Percentiles rank a stretch among this genome's conserved stretches.
These are phyloP conservation scores for Spinibarbus caldwelli DNA, from an alignment of 2,797 vertebrate species.

Conservation along the genomic window DNA sequence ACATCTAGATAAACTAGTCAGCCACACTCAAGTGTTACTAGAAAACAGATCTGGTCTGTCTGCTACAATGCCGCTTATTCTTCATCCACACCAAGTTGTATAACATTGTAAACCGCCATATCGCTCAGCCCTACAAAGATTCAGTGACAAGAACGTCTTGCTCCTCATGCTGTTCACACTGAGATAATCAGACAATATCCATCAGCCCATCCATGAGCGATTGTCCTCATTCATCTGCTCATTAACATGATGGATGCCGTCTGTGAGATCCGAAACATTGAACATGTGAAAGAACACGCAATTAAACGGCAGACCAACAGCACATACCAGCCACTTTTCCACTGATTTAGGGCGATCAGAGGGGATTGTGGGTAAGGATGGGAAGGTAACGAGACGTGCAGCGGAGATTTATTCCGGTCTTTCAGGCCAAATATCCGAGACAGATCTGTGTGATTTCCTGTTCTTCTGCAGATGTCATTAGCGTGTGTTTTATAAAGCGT, in stretches of 20 bases:
- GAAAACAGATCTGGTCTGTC: not conserved
- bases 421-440: conserved; percentile 66
- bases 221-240: conserved; percentile 1
- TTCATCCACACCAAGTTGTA: not conserved
- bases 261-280: conserved; percentile 72
- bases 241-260: conserved; percentile 72
- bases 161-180: not conserved
- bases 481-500: conserved; percentile 55
- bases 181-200: not conserved
- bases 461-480: conserved; percentile 81
- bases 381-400: conserved; percentile 71
- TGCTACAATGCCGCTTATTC: not conserved
- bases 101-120: not conserved
- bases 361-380: conserved; percentile 67
- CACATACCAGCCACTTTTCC: conserved; percentile 72
- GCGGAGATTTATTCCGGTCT: conserved; percentile 76
- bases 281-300: conserved; percentile 77
- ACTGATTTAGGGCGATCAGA: conserved; percentile 76
- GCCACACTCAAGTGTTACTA: not conserved
- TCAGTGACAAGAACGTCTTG: not conserved
- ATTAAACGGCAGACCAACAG: conserved; percentile 70
- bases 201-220: conserved; percentile 9
- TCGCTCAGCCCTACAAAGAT: not conserved
- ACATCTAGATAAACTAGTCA: not conserved
- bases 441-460: conserved; percentile 61